Conservation (phyloP, 2,888 invertebrate genomes). For the Sepiola atlantica region DNA sequence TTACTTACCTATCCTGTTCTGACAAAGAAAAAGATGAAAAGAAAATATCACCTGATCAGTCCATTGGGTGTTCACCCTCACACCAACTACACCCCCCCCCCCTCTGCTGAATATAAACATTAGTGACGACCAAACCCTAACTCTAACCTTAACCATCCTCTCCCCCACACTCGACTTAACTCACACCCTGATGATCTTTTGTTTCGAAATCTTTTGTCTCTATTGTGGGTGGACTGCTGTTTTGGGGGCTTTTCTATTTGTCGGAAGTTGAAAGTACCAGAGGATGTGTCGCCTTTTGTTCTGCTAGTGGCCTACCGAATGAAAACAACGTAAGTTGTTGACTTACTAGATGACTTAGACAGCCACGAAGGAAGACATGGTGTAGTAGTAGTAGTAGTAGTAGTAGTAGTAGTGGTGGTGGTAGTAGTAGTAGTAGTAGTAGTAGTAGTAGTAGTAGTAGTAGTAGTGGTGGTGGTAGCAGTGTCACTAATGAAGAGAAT, state of each 20-base stretch:
- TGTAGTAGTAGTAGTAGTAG: background rate
- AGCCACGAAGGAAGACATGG: background rate
- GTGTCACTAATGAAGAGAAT: background rate
- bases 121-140: no score
- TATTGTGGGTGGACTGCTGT: background rate
- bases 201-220: background rate
- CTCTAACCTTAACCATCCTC: no score
- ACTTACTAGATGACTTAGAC: background rate
- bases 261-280: background rate
- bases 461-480: no score
- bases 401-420: no score
- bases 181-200: background rate
- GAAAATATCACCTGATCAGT: background rate
- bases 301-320: background rate
- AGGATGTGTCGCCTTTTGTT: background rate
- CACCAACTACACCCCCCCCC: fast-evolving
- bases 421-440: no score
- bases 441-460: no score
- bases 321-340: background rate
- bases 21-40: background rate
- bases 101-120: no score
- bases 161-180: background rate
- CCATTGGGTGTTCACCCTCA: background rate
- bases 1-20: conserved; percentile 21
- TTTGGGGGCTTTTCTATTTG: background rate